Conservation (phyloP, 2,797 vertebrate genomes). For the Gobionotothen gibberifrons region DNA sequence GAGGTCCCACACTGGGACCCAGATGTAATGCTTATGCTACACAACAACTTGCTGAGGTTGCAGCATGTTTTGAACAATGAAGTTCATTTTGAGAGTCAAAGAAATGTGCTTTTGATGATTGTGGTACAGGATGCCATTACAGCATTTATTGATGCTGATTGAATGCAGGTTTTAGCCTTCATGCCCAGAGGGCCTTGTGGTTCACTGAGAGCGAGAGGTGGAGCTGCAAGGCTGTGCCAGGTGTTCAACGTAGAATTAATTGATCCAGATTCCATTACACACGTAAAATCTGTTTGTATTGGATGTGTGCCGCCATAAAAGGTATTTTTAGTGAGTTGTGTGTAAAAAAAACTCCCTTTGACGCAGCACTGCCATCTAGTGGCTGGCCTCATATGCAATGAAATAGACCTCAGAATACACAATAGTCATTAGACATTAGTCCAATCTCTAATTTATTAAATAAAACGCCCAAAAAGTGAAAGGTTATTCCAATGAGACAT, state of each 20-base stretch:
- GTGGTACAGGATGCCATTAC: background rate
- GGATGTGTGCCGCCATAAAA: slow-evolving; percentile 12
- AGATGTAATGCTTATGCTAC: slow-evolving; percentile 30
- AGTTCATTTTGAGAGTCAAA: background rate
- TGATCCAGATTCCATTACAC: slow-evolving; percentile 15
- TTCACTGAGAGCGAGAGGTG: slow-evolving; percentile 9
- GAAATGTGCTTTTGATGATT: slow-evolving; percentile 13
- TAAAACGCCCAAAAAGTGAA: background rate
- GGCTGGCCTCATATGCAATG: background rate
- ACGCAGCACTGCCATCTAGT: slow-evolving; percentile 75
- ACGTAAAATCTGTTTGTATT: slow-evolving; percentile 26
- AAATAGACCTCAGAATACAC: background rate
- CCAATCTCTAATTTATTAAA: background rate
- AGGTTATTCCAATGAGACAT: background rate
- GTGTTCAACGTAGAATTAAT: slow-evolving; percentile 15
- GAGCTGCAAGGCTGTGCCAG: slow-evolving; percentile 1
- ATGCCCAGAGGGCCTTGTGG: slow-evolving; percentile 12
- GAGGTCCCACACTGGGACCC: slow-evolving; percentile 14
- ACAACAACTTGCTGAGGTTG: slow-evolving; percentile 37
- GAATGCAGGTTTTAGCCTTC: slow-evolving; percentile 1
- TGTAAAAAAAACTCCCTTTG: background rate
- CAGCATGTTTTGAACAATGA: slow-evolving; percentile 46
- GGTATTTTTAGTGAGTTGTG: slow-evolving; percentile 13
- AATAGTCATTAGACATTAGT: background rate
- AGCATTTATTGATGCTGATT: slow-evolving; percentile 5